These are phyloP conservation scores for Bemisia tabaci DNA, from an alignment of 1,140 invertebrate genomes.

Conservation along the genomic window DNA sequence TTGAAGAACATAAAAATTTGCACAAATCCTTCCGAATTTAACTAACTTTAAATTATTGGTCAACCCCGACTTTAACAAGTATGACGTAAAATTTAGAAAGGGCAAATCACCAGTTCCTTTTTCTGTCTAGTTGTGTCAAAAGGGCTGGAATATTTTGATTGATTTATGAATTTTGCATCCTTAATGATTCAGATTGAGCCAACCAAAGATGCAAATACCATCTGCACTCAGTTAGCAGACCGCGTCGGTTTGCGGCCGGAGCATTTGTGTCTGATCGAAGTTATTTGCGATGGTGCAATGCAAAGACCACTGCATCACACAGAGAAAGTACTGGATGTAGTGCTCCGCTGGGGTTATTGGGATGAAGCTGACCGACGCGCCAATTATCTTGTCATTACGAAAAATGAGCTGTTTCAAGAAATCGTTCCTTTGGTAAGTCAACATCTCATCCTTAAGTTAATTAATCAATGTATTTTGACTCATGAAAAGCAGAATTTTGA, in stretches of 20 bases:
- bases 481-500: too few species aligned
- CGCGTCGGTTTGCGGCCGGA: slow-evolving; percentile 39
- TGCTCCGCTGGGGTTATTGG: slow-evolving; percentile 70
- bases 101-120: too few species aligned
- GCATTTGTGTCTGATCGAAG: slow-evolving; percentile 58
- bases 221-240: slow-evolving; percentile 49
- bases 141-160: too few species aligned
- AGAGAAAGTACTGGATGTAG: slow-evolving; percentile 54
- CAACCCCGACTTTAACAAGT: too few species aligned
- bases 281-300: slow-evolving; percentile 52
- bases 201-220: slow-evolving; percentile 54
- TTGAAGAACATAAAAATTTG: too few species aligned
- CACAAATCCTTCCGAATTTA: too few species aligned
- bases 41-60: too few species aligned
- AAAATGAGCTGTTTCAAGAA: slow-evolving; percentile 37
- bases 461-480: not conserved
- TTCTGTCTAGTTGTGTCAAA: too few species aligned
- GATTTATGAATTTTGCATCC: too few species aligned
- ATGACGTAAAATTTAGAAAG: too few species aligned
- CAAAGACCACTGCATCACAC: slow-evolving; percentile 61
- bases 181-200: slow-evolving; percentile 53
- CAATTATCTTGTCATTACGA: slow-evolving; percentile 57
- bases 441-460: not conserved
- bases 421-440: slow-evolving; percentile 35
- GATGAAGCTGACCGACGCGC: slow-evolving; percentile 62